Conservation (phyloP, 1,140 invertebrate genomes). For the Melanaphis sacchari region DNA sequence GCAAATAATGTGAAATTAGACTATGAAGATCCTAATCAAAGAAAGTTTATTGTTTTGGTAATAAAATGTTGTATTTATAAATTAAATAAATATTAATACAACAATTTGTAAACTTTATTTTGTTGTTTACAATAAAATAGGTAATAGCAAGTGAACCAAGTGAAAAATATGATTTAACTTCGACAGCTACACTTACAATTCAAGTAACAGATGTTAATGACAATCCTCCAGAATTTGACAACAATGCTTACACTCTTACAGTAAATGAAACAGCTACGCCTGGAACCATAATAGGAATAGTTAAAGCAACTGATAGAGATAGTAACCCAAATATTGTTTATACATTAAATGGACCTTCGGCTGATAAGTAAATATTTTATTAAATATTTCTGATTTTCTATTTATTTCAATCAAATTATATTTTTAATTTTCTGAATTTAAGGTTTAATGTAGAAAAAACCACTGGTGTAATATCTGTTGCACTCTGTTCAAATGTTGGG, state of each 20-base stretch:
- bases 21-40: constrained; percentile 90
- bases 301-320: constrained; percentile 84
- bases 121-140: constrained; percentile 63
- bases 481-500: constrained; percentile 74
- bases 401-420: not conserved
- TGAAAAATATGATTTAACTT: constrained; percentile 77
- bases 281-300: constrained; percentile 75
- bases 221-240: constrained; percentile 82
- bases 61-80: not conserved
- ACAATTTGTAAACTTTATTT: not conserved
- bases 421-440: constrained; percentile 45
- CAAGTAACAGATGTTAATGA: constrained; percentile 88
- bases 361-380: constrained; percentile 54
- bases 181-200: constrained; percentile 86
- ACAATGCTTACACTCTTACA: constrained; percentile 74
- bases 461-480: constrained; percentile 83
- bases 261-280: constrained; percentile 77
- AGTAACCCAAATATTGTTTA: constrained; percentile 85
- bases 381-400: not conserved
- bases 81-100: not conserved
- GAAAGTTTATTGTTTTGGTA: constrained; percentile 87
- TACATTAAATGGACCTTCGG: constrained; percentile 66
- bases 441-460: constrained; percentile 80
- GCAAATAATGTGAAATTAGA: constrained; percentile 78
- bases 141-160: constrained; percentile 83